Evolutionary conservation across 92 coral and sea anemone species (phyloP).

Genomic region (Scolanthus callimorphus): DNA sequence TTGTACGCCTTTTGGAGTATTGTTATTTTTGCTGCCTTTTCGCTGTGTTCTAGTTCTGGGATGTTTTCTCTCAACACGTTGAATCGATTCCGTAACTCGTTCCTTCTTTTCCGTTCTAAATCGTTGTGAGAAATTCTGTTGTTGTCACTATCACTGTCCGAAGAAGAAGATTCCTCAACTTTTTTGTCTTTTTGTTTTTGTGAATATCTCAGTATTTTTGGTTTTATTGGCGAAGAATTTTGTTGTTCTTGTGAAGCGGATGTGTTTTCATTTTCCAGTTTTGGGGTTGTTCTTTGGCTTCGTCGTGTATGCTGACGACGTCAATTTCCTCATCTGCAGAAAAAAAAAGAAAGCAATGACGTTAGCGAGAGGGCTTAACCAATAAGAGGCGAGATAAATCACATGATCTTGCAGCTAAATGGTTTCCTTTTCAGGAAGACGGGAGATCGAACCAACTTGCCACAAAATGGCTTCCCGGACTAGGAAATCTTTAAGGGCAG

Average conservation of each 20-base stretch:
- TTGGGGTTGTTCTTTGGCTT: not conserved
- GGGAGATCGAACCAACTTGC: no score
- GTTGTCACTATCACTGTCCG: constrained; percentile 47
- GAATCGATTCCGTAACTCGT: constrained; percentile 72
- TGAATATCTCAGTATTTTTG: no score
- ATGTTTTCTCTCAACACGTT: constrained; percentile 54
- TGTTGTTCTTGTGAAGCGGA: no score
- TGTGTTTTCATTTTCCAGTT: constrained; percentile 12
- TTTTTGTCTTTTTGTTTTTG: constrained; percentile 6
- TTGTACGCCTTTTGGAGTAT: constrained; percentile 63
- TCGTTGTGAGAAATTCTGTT: constrained; percentile 71
- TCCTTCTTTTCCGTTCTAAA: constrained; percentile 69
- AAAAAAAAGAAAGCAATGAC: constrained; percentile 6
- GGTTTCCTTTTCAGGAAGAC: no score
- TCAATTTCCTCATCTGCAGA: constrained; percentile 77
- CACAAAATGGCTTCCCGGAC: no score
- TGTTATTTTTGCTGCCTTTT: constrained; percentile 75
- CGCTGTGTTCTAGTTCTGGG: constrained; percentile 48
- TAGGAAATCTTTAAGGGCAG: no score
- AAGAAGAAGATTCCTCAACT: constrained; percentile 21
- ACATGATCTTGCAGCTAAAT: no score
- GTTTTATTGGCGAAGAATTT: no score
- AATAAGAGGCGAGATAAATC: no score
- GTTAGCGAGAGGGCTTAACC: no score
- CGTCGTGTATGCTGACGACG: constrained; percentile 48